Conservation (phyloP, 2,888 invertebrate genomes). For the Pterostichus niger region DNA sequence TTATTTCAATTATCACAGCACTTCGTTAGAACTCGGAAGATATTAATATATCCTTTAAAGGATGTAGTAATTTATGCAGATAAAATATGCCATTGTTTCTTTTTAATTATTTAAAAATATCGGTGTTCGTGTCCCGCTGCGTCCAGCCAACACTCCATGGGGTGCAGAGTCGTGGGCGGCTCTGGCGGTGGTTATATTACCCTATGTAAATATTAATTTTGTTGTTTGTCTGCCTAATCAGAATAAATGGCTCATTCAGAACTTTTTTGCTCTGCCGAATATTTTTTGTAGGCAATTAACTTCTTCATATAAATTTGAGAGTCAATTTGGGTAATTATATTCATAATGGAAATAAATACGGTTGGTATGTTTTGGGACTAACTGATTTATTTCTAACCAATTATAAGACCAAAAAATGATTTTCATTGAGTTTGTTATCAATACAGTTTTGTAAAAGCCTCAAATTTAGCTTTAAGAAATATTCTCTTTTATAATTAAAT, state of each 20-base stretch:
- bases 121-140: neutral
- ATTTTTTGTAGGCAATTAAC: conserved; percentile 48
- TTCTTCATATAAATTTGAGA: conserved; percentile 35
- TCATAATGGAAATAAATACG: conserved; percentile 6
- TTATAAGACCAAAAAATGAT: no score
- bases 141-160: neutral
- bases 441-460: no score
- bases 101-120: conserved; percentile 47
- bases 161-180: conserved; percentile 3
- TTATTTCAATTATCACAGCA: no score
- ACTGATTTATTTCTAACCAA: neutral
- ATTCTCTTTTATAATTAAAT: no score
- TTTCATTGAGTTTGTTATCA: no score
- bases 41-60: conserved; percentile 24
- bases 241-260: conserved; percentile 46
- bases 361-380: neutral
- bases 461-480: no score
- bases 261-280: conserved; percentile 31
- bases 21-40: neutral
- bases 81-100: conserved; percentile 39
- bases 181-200: conserved; percentile 12
- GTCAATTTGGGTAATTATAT: conserved; percentile 36
- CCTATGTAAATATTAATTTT: conserved; percentile 57
- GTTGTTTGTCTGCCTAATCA: conserved; percentile 43
- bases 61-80: conserved; percentile 41